phyloP scores from a whole-genome alignment of 2,113 vertebrate genomes.

The Hylia prasina region DNA sequence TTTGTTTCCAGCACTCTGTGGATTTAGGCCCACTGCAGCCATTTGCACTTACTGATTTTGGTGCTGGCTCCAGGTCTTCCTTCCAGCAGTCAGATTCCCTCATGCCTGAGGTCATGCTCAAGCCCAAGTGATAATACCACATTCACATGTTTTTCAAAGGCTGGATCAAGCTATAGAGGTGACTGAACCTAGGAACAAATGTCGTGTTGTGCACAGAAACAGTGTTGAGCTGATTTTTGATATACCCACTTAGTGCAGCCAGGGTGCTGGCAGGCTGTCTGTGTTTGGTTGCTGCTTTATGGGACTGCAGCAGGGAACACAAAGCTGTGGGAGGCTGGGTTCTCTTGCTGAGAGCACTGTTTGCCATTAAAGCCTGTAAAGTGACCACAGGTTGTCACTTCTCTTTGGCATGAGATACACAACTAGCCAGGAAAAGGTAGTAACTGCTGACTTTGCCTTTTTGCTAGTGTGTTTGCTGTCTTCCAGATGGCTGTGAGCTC shows the following conservation, averaged over 20 bases:
- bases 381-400: background rate
- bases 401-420: background rate
- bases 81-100: background rate
- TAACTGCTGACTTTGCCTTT: constrained; percentile 7
- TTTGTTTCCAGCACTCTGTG: background rate
- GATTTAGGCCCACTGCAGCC: background rate
- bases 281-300: background rate
- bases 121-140: background rate
- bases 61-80: background rate
- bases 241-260: background rate
- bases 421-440: background rate
- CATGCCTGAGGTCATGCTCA: background rate
- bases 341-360: background rate
- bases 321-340: background rate
- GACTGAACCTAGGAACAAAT: background rate
- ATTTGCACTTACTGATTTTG: background rate
- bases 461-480: background rate
- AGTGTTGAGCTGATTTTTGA: background rate
- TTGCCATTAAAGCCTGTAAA: background rate
- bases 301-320: background rate
- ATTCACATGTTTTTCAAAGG: background rate
- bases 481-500: constrained; percentile 15
- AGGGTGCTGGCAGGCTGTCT: background rate
- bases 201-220: background rate
- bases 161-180: background rate